A percentile compares a stretch with the other conserved stretches of the same genome.
Conservation (phyloP, 2,113 vertebrate genomes). For the Circaetus cinerascens region DNA sequence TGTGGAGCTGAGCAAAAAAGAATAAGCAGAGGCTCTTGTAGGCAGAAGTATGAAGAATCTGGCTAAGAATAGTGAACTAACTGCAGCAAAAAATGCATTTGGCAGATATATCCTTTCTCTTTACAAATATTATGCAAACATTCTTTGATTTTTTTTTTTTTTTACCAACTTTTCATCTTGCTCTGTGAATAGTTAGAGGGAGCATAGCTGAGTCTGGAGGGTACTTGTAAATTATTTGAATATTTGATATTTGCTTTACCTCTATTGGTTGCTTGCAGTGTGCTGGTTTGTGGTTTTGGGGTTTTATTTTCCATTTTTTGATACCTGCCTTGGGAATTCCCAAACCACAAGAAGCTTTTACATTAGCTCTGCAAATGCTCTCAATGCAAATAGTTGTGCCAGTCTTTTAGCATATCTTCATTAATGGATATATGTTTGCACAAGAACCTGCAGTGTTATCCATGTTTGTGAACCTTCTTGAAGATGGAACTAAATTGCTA, state of each 20-base stretch:
- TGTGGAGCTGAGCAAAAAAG: not conserved
- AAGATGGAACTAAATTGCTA: not conserved
- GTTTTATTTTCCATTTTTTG: not conserved
- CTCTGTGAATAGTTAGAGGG: not conserved
- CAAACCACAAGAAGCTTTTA: slow-evolving; percentile 49
- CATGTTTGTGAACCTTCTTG: slow-evolving; percentile 10
- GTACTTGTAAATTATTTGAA: not conserved
- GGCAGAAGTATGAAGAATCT: not conserved
- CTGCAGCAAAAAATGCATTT: not conserved
- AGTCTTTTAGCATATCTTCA: slow-evolving; percentile 42
- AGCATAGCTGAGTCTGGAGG: not conserved
- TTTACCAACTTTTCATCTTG: slow-evolving; percentile 33
- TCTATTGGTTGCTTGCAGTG: not conserved
- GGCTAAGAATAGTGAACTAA: not conserved
- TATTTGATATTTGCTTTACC: slow-evolving; percentile 20
- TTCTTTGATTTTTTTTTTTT: not conserved
- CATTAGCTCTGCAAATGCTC: slow-evolving; percentile 24
- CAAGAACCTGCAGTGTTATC: slow-evolving; percentile 12
- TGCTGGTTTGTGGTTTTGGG: not conserved
- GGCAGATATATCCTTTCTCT: not conserved
- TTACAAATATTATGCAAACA: slow-evolving; percentile 13
- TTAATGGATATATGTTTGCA: slow-evolving; percentile 40
- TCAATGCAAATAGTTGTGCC: slow-evolving; percentile 20
- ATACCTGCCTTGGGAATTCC: slow-evolving; percentile 48
- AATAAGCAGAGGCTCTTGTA: not conserved